These are phyloP conservation scores for Columba janthina DNA, from an alignment of 2,113 vertebrate genomes.

Conservation along the genomic window DNA sequence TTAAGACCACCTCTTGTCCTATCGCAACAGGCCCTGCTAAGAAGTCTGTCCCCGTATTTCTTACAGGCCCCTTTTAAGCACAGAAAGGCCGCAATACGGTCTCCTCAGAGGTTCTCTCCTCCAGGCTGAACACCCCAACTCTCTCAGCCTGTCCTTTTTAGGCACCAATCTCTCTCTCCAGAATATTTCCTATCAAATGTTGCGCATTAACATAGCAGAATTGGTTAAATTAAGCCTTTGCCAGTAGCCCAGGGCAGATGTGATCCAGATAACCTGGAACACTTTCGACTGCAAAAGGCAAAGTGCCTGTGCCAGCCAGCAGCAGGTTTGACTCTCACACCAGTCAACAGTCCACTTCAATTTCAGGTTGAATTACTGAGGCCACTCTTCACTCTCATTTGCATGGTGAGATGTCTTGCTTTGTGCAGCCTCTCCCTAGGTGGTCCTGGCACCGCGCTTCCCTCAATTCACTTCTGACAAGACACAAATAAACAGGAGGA, in stretches of 20 bases:
- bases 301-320: neutral
- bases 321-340: neutral
- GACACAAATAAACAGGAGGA: neutral
- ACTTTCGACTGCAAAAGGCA: neutral
- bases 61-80: too few species aligned
- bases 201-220: neutral
- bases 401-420: neutral
- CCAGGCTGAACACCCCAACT: too few species aligned
- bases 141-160: too few species aligned
- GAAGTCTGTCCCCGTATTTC: too few species aligned
- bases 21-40: too few species aligned
- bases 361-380: neutral
- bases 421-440: neutral
- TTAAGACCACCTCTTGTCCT: too few species aligned
- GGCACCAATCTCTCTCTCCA: neutral
- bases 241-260: neutral
- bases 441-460: neutral
- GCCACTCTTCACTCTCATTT: neutral
- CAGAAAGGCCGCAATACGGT: too few species aligned
- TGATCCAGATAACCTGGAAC: neutral
- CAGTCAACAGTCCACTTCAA: neutral
- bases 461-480: neutral
- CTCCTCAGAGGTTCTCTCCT: too few species aligned
- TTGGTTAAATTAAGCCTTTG: neutral
- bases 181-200: rapidly evolving